Evolutionary conservation across 2,113 vertebrate species (phyloP), one percentile per base, ranked within the genome.

Genomic region (Antechinus flavipes): DNA sequence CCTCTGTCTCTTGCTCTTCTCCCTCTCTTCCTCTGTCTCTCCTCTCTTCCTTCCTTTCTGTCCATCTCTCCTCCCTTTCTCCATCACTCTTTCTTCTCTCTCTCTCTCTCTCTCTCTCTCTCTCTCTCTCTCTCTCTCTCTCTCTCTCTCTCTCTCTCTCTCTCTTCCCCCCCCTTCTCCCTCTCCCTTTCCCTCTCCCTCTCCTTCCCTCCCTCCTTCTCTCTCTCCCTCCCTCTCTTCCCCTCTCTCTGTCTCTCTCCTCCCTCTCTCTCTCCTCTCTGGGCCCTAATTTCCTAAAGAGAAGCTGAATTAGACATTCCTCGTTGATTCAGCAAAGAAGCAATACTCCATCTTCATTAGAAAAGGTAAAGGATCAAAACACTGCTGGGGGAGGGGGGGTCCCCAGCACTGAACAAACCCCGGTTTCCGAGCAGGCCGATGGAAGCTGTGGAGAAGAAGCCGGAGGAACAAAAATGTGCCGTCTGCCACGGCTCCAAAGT

Each of bases 241-340:
- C 11, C 3, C 27, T 30, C 2, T 3, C 56, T 27, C 25, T 11
- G 8, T 26, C 56, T 27, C 56, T 27, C 25, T 8, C 2, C 55
- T 2, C 6, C 24, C 56, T 26, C 56, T 27, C 25, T 26, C 56
- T 27, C 56, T 27, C 25, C 25, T 9, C 55, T 9, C 6, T 55
- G n/a, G 30, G 93, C 95, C 97, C 97, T 98, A 97, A 98, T 99
- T 98, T 98, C 95, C 97, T 98, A 91, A 96, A 97, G 92, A 92
- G 94, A 97, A 97, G 97, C 98, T 93, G 96, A 97, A 98, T 93
- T 53, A 95, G 96, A 0, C 91, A 96, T 97, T 98, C 97, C 98
- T 97, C 95, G 95, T 96, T 94, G 90, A 95, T 97, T 90, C 92
- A 93, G 93, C 95, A 84, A 96, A 94, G 97, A 95, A 94, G 96